phyloP scores from a whole-genome alignment of 2,797 vertebrate genomes.

The Pterois miles region DNA sequence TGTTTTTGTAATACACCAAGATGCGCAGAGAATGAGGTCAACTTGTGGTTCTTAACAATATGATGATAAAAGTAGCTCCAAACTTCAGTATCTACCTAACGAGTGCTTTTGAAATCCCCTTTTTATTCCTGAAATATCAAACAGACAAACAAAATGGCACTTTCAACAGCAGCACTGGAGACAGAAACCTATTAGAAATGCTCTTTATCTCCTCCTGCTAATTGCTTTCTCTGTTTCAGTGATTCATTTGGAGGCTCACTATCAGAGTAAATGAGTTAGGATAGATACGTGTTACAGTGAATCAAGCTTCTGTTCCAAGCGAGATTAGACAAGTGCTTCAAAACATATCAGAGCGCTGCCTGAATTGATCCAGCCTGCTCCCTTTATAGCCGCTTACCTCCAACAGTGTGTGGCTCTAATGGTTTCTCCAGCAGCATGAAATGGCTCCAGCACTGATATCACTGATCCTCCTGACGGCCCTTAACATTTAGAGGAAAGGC shows the following conservation, averaged over 20 bases:
- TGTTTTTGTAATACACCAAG: not conserved
- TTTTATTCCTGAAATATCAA: not conserved
- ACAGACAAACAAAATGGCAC: not conserved
- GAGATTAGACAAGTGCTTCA: conserved; percentile 11
- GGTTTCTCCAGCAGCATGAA: conserved; percentile 34
- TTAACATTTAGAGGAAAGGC: conserved; percentile 5
- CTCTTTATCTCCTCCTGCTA: conserved; percentile 3
- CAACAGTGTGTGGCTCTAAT: conserved; percentile 30
- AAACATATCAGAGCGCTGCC: not conserved
- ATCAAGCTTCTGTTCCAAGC: not conserved
- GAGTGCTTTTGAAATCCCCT: not conserved
- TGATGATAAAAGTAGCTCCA: not conserved
- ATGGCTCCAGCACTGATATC: conserved; percentile 24
- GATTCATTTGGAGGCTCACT: not conserved
- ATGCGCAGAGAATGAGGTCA: conserved; percentile 2
- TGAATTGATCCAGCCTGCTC: conserved; percentile 4
- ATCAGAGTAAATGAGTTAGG: not conserved
- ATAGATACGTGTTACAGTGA: not conserved
- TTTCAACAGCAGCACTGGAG: not conserved
- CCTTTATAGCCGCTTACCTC: conserved; percentile 26
- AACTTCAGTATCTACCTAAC: not conserved
- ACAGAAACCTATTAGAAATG: not conserved
- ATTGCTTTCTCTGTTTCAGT: conserved; percentile 8
- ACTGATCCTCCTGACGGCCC: conserved; percentile 18
- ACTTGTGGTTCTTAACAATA: not conserved